These are phyloP conservation scores for Thalassophryne amazonica DNA, from an alignment of 2,797 vertebrate species.

Conservation along the genomic window DNA sequence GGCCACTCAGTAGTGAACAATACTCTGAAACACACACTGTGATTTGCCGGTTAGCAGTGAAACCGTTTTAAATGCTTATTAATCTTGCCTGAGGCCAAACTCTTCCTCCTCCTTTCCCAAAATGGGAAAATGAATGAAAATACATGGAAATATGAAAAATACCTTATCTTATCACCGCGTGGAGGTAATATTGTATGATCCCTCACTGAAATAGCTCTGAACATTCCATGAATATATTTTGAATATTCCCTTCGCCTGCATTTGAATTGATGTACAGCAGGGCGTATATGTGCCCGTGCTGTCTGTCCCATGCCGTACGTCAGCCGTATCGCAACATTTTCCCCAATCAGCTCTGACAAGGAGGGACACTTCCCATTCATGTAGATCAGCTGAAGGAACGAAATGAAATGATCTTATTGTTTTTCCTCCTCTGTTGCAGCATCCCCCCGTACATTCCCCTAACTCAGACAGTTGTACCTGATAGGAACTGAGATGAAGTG, in stretches of 20 bases:
- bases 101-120: conserved; percentile 68
- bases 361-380: conserved; percentile 46
- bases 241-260: conserved; percentile 55
- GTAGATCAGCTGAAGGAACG: conserved; percentile 35
- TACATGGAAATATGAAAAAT: conserved; percentile 77
- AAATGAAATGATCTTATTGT: conserved; percentile 28
- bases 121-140: conserved; percentile 78
- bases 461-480: conserved; percentile 22
- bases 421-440: conserved; percentile 9
- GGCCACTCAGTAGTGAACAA: conserved; percentile 76
- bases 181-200: conserved; percentile 77
- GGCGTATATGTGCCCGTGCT: conserved; percentile 45
- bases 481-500: conserved; percentile 39
- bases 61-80: conserved; percentile 81
- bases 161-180: conserved; percentile 75
- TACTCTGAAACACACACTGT: conserved; percentile 73
- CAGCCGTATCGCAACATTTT: conserved; percentile 44
- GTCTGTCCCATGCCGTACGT: conserved; percentile 40
- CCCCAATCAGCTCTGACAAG: conserved; percentile 59
- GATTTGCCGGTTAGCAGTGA: conserved; percentile 76
- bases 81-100: conserved; percentile 70
- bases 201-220: conserved; percentile 69
- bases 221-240: conserved; percentile 79
- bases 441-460: not conserved
- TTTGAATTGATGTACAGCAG: conserved; percentile 66